Evolutionary conservation across 1,140 invertebrate genomes (phyloP), one percentile per base, ranked within the genome.

Genomic region (Andrena cerasifolii): DNA sequence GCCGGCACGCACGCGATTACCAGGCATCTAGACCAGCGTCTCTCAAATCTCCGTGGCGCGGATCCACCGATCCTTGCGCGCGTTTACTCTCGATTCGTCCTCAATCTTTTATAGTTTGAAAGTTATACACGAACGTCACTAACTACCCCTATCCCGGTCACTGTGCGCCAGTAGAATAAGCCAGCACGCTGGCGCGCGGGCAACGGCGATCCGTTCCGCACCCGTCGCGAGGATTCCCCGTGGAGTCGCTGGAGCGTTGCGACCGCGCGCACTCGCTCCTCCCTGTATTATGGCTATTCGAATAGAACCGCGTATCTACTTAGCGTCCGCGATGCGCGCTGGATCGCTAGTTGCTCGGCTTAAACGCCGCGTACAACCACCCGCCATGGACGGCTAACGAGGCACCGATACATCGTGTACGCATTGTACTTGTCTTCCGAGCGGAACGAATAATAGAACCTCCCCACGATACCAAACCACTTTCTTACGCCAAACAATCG

Each of bases 301-400:
- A 79, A 76, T 49, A 74, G 73, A 84, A 65, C n/a, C 77, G 67
- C 72, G 68, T 85, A 85, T 70, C 83, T 80, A 80, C 78, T 84
- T 84, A 84, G 63, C 62, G 73, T 80, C 70, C 10, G 40, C 65
- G 72, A 53, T 76, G 82, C 72, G 72, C 73, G 63, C 72, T 45
- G 77, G 82, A 84, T 83, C 72, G 74, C 81, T 54, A 47, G 81
- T 80, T 76, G 78, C 62, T 63, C 82, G 72, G 45, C 72, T 80
- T 84, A 77, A 84, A 84, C 78, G 82, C 67, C 45, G 45, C 12
- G 31, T 61, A 43, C 67, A 80, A 63, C 67, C 67, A 54, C 67
- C 83, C 83, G 78, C 84, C 72, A 82, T 63, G 83, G 84, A 77
- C 63, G 61, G 67, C 77, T 85, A 82, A 82, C 74, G 65, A 81